Evolutionary conservation across 2,113 vertebrate species (phyloP).

Genomic region (Eptesicus fuscus): DNA sequence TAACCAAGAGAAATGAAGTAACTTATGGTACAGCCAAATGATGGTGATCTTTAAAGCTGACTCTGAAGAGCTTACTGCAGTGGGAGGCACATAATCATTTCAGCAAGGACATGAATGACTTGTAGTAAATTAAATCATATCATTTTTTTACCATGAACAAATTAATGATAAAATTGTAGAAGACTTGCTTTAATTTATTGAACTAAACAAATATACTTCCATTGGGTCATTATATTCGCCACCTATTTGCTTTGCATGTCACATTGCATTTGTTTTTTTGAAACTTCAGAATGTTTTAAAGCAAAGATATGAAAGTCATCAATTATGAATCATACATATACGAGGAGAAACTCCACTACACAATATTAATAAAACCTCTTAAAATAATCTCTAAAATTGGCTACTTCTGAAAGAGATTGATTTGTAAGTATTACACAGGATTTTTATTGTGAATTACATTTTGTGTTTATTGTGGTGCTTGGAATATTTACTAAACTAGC

Average conservation of each 20-base stretch:
- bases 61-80: not conserved
- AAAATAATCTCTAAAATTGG: slow-evolving; percentile 33
- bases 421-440: not conserved
- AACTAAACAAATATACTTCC: slow-evolving; percentile 15
- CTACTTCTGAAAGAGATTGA: slow-evolving; percentile 9
- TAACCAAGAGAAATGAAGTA: not conserved
- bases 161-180: not conserved
- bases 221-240: not conserved
- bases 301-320: not conserved
- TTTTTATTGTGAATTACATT: slow-evolving; percentile 50
- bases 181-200: slow-evolving; percentile 32
- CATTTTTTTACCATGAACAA: not conserved
- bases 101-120: not conserved
- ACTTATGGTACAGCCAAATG: not conserved
- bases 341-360: not conserved
- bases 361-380: not conserved
- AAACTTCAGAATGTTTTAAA: slow-evolving; percentile 21
- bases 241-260: not conserved
- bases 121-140: not conserved
- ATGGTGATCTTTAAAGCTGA: not conserved
- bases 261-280: slow-evolving; percentile 18
- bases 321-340: not conserved
- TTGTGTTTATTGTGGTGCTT: slow-evolving; percentile 56
- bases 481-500: slow-evolving; percentile 62
- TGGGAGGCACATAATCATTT: not conserved